Conservation (phyloP, 2,888 invertebrate species). For the Calameuta idolon region DNA sequence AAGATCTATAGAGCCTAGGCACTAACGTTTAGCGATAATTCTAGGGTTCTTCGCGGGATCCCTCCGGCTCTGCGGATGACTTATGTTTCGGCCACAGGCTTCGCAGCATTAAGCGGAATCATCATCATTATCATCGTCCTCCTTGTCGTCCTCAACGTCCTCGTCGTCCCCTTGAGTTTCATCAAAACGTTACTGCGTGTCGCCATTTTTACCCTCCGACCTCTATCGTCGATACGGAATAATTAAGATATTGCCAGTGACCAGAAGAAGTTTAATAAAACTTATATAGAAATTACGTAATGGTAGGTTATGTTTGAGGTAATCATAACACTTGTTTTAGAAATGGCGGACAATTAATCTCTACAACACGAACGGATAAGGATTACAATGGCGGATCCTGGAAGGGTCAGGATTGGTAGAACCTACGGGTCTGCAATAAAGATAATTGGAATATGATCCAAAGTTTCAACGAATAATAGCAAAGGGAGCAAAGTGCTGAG, state of each 20-base stretch:
- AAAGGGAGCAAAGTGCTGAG: background rate
- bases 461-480: background rate
- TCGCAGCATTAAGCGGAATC: conserved; percentile 19
- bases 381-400: background rate
- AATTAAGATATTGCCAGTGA: background rate
- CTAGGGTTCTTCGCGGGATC: conserved; percentile 57
- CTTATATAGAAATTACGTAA: background rate
- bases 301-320: background rate
- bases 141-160: background rate
- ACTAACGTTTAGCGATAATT: conserved; percentile 67
- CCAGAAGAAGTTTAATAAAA: background rate
- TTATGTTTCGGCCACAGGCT: conserved; percentile 49
- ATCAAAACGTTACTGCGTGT: conserved; percentile 23
- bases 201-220: background rate
- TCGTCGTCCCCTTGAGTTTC: conserved; percentile 24
- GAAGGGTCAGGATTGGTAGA: background rate
- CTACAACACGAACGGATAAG: background rate
- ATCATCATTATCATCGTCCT: conserved; percentile 6
- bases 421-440: conserved; percentile 47
- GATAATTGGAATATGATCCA: conserved; percentile 47
- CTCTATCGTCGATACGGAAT: background rate
- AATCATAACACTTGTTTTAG: background rate
- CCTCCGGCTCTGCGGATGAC: conserved; percentile 59
- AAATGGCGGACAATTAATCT: background rate
- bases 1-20: conserved; percentile 67